These are phyloP conservation scores for Pseudochromis fuscus DNA, from an alignment of 2,797 vertebrate species.

Conservation along the genomic window DNA sequence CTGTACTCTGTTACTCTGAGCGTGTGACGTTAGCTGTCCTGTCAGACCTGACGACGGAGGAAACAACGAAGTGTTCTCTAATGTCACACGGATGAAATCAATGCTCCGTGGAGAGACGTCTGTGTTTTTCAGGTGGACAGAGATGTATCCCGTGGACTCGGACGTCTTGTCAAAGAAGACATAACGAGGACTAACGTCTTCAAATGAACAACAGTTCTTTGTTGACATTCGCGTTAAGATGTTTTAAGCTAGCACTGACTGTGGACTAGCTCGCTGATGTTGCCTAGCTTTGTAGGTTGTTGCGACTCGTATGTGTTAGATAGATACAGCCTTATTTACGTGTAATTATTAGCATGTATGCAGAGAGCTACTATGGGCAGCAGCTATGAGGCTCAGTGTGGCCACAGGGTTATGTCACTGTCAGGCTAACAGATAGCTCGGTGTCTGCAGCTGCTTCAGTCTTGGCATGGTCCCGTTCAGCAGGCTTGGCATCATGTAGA, in stretches of 20 bases:
- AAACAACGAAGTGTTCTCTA: constrained; percentile 19
- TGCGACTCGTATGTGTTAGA: neutral
- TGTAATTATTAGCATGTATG: constrained; percentile 33
- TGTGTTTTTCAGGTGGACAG: constrained; percentile 14
- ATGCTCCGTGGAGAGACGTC: constrained; percentile 1
- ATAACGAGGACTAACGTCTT: constrained; percentile 27
- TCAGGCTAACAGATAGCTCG: constrained; percentile 69
- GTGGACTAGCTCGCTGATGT: constrained; percentile 22
- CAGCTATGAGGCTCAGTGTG: constrained; percentile 57
- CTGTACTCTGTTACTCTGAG: neutral
- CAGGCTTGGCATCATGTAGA: constrained; percentile 75
- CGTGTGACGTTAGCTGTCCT: constrained; percentile 15
- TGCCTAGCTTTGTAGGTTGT: neutral
- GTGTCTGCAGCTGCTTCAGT: constrained; percentile 28
- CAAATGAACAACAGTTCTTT: constrained; percentile 8
- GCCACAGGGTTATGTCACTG: constrained; percentile 59
- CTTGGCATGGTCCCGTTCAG: constrained; percentile 36
- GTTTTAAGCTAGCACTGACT: constrained; percentile 23
- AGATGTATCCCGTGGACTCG: constrained; percentile 19
- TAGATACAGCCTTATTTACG: neutral
- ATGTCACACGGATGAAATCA: constrained; percentile 30
- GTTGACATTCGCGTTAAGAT: constrained; percentile 34
- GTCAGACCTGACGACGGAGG: constrained; percentile 30
- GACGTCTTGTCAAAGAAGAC: constrained; percentile 20
- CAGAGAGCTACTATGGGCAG: constrained; percentile 18